Percentiles rank a stretch among this genome's conserved stretches.
Conservation (phyloP, 1,140 invertebrate species). For the Drosophila kepulauana region DNA sequence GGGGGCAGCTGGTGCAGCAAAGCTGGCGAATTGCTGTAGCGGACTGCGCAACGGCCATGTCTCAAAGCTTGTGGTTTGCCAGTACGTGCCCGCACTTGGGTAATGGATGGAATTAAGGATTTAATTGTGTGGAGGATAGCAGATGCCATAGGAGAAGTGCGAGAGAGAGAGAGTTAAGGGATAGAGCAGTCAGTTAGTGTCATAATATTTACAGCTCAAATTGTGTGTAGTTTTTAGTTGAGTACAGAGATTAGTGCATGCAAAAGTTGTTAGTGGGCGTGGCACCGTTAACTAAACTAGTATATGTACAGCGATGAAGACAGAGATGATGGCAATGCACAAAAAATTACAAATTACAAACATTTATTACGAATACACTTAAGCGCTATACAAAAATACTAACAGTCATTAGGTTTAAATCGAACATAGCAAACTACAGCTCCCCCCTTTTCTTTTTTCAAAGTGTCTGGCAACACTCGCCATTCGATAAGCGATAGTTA, state of each 20-base stretch:
- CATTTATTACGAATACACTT: slow-evolving; percentile 66
- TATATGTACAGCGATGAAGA: slow-evolving; percentile 23
- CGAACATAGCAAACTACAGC: slow-evolving; percentile 29
- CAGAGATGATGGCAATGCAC: slow-evolving; percentile 63
- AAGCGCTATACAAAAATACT: slow-evolving; percentile 56
- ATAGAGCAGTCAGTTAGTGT: slow-evolving; percentile 55
- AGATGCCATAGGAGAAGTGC: slow-evolving; percentile 9
- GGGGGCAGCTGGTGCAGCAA: slow-evolving; percentile 17
- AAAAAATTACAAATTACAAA: slow-evolving; percentile 64
- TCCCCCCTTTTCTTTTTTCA: slow-evolving; percentile 1
- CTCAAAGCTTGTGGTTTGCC: slow-evolving; percentile 73
- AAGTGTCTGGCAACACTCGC: slow-evolving; percentile 27
- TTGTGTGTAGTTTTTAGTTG: slow-evolving; percentile 25
- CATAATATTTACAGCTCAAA: slow-evolving; percentile 67
- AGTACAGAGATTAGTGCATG: slow-evolving; percentile 30
- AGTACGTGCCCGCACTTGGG: slow-evolving; percentile 58
- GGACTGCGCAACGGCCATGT: slow-evolving; percentile 63
- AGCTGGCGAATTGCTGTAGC: slow-evolving; percentile 23
- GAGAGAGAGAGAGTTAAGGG: slow-evolving; percentile 44
- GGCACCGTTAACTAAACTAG: slow-evolving; percentile 12
- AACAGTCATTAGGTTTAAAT: slow-evolving; percentile 55
- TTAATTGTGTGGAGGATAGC: slow-evolving; percentile 22
- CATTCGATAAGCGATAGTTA: neutral
- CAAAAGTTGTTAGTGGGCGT: slow-evolving; percentile 22
- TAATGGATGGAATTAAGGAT: slow-evolving; percentile 36